phyloP scores from a whole-genome alignment of 2,113 vertebrate species.

The Cervus canadensis region DNA sequence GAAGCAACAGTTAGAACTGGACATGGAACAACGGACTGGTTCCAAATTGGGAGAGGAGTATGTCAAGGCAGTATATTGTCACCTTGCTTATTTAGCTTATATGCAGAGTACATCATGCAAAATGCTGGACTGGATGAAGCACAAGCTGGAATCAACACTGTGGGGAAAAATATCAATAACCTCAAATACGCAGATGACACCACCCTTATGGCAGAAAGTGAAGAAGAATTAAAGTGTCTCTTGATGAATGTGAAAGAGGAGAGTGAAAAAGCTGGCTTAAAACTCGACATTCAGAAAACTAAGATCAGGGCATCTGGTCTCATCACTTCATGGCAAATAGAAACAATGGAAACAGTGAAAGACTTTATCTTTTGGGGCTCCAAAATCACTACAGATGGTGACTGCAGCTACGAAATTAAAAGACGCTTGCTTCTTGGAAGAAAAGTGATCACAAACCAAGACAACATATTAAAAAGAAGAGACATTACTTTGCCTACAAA shows the following conservation, averaged over 20 bases:
- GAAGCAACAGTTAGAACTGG: background rate
- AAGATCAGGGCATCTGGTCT: background rate
- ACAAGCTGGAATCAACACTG: background rate
- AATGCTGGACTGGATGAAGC: background rate
- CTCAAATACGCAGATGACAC: background rate
- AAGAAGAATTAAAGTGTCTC: background rate
- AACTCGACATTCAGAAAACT: background rate
- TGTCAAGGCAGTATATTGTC: background rate
- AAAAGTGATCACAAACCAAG: background rate
- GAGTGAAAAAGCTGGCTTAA: background rate
- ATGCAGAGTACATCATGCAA: rapidly evolving
- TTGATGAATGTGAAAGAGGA: background rate
- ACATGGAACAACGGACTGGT: background rate
- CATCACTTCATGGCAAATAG: background rate
- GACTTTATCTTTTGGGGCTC: background rate
- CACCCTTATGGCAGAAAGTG: background rate
- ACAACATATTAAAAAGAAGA: background rate
- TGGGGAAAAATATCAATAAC: background rate
- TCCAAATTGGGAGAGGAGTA: background rate
- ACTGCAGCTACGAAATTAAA: background rate
- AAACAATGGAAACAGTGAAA: background rate
- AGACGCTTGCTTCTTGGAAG: background rate
- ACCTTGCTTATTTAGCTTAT: background rate
- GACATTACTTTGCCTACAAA: background rate
- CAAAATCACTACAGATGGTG: background rate